Base-by-base conservation (phyloP, 2,888 invertebrate species). In the Caradrina kadenii region DNA sequence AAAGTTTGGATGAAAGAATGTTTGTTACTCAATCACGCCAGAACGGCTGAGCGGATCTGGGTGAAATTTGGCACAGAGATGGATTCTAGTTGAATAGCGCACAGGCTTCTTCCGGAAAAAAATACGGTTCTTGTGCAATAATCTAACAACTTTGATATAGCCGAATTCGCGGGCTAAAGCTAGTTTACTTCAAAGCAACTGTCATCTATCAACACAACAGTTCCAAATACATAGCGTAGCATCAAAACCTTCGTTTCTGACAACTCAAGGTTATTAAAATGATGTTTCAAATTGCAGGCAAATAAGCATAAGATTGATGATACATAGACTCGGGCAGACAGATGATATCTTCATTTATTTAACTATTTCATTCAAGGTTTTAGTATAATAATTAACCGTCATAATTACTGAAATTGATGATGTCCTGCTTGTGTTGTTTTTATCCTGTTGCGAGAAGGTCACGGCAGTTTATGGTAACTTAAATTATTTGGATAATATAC, bases 261-360 rank as follows among this genome's bases (percentile, higher is more conserved):
- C 1, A 62, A 50, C n/a, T 53, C 64, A 4, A 70, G 76, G 74
- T 49, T 26, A 56, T 19, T 22, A 5, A 42, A 73, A 53, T 61
- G 19, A 60, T 56, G 45, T 55, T 49, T 76, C 15, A 69, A 58
- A 77, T 19, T 13, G 48, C 61, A 63, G n/a, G 55, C 42, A 59
- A 79, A 79, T 64, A 58, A 65, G 8, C 48, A 54, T 11, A 76
- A 76, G 79, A 80, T 80, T 76, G 63, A 80, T 80, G 68, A 68
- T 66, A 50, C 35, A 15, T 48, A 15, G 35, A 56, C 62, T 54
- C 26, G 11, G 45, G 4, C 63, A 63, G 63, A 48, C 58, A 63
- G 65, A 73, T 73, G 69, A 76, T 63, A 53, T 76, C 70, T 76
- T 61, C 21, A 76, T 76, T 76, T 76, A 56, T 54, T 69, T 68